Evolutionary conservation across 2,113 vertebrate genomes (phyloP), one percentile per base, ranked within the genome.

Genomic region (Corythoichthys haematopterus): DNA sequence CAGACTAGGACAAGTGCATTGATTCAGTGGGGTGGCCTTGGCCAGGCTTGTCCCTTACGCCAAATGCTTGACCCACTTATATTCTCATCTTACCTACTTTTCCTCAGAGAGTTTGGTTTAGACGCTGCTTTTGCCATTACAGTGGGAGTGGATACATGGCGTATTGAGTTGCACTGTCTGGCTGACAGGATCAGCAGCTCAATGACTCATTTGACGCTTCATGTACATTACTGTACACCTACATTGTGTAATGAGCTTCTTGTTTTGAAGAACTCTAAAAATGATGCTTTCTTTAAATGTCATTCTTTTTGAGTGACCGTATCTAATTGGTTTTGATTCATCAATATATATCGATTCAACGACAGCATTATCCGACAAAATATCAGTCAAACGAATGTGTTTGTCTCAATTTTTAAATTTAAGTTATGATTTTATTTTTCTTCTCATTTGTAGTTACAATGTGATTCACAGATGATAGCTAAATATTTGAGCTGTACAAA

Each of bases 61-160:
- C 85, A 84, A 46, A 74, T 76, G 84, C 88, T 88, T 91, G 90
- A 91, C 91, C 91, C 91, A 93, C 92, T 93, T 92, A 93, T 93
- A 91, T 91, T 91, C 91, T 92, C 92, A 90, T 92, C 88, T 90
- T 92, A 91, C 89, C 85, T 76, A 74, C 79, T 87, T 87, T 83
- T 87, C 89, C 90, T 88, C 70, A 73, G 89, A 89, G 90, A 87
- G 76, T 87, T 90, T 84, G 82, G 83, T 80, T 86, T 88, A 87
- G 86, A 82, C 77, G 69, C 77, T 85, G 85, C 85, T 85, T 88
- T 87, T 76, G 77, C 90, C 85, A 90, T 90, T 90, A 88, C 85
- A 77, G 70, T 60, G 60, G 64, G 80, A 88, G 86, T 90, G 86
- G 88, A 90, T 69, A 80, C 75, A 74, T 65, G 88, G 87, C 88